Conservation (phyloP, 92 coral and sea anemone genomes). For the Epizoanthus ramosus region DNA sequence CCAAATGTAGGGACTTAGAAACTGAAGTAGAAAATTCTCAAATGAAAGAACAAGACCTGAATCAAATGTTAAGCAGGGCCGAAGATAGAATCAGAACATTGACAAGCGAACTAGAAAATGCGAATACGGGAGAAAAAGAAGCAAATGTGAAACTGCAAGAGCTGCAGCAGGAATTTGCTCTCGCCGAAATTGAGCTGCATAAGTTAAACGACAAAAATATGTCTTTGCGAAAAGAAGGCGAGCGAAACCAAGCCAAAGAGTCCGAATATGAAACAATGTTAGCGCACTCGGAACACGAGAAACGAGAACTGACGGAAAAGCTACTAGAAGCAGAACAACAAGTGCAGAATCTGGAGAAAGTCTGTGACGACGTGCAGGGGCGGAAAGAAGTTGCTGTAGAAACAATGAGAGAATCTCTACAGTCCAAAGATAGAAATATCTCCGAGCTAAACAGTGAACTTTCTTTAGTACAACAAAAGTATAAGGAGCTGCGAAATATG, state of each 20-base stretch:
- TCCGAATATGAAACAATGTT: slow-evolving; percentile 41
- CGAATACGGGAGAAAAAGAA: slow-evolving; percentile 56
- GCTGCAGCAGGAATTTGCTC: slow-evolving; percentile 49
- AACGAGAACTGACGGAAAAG: slow-evolving; percentile 51
- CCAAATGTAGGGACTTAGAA: slow-evolving; percentile 43
- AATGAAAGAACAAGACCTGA: slow-evolving; percentile 26
- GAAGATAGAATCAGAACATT: slow-evolving; percentile 57
- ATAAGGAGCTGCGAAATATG: slow-evolving; percentile 55
- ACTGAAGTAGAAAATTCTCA: slow-evolving; percentile 46
- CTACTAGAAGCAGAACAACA: slow-evolving; percentile 47
- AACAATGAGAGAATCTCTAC: slow-evolving; percentile 50
- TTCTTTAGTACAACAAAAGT: slow-evolving; percentile 53
- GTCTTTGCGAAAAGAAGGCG: slow-evolving; percentile 56
- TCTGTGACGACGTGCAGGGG: slow-evolving; percentile 53
- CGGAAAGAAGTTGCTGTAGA: slow-evolving; percentile 61
- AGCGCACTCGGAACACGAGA: slow-evolving; percentile 48
- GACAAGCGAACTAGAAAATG: slow-evolving; percentile 56
- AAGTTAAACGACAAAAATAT: slow-evolving; percentile 53
- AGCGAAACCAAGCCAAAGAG: slow-evolving; percentile 53
- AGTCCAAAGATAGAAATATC: slow-evolving; percentile 57
- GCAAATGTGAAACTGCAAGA: slow-evolving; percentile 18
- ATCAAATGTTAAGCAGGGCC: slow-evolving; percentile 49
- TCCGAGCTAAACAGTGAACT: slow-evolving; percentile 62
- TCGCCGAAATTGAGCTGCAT: slow-evolving; percentile 52
- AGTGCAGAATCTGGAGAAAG: slow-evolving; percentile 33